phyloP scores from a whole-genome alignment of 2,797 vertebrate genomes.

The Phoeniculus purpureus region DNA sequence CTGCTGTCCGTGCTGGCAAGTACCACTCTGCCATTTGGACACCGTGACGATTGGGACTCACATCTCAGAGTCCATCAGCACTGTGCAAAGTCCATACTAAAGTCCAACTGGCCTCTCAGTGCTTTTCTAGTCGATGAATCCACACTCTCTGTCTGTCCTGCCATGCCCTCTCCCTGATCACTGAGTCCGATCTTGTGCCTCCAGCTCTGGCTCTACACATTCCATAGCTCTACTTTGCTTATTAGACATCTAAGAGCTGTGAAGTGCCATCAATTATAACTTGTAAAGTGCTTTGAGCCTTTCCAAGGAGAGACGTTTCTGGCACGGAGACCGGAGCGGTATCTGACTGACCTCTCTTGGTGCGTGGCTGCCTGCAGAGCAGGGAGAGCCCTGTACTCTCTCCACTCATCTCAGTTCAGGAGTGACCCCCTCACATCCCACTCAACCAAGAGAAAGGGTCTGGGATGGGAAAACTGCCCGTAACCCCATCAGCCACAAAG shows the following conservation, averaged over 20 bases:
- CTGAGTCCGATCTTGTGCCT: background rate
- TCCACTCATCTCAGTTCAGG: fast-evolving
- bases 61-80: no score
- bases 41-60: fast-evolving
- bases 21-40: background rate
- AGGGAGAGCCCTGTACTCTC: fast-evolving
- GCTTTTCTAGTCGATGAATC: fast-evolving
- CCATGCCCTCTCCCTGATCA: background rate
- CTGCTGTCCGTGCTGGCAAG: fast-evolving
- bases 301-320: background rate
- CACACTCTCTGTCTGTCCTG: background rate
- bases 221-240: background rate
- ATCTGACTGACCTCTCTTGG: background rate
- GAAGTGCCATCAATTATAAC: background rate
- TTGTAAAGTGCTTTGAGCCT: background rate
- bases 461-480: background rate
- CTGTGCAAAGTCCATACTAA: background rate
- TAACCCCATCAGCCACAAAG: background rate
- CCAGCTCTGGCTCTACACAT: background rate
- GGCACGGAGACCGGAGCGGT: fast-evolving
- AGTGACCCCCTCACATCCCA: background rate
- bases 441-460: background rate
- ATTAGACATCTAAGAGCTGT: background rate
- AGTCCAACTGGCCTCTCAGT: background rate
- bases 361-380: background rate